These are phyloP conservation scores for Pluvianellus socialis DNA, from an alignment of 2,113 vertebrate genomes.

Conservation along the genomic window DNA sequence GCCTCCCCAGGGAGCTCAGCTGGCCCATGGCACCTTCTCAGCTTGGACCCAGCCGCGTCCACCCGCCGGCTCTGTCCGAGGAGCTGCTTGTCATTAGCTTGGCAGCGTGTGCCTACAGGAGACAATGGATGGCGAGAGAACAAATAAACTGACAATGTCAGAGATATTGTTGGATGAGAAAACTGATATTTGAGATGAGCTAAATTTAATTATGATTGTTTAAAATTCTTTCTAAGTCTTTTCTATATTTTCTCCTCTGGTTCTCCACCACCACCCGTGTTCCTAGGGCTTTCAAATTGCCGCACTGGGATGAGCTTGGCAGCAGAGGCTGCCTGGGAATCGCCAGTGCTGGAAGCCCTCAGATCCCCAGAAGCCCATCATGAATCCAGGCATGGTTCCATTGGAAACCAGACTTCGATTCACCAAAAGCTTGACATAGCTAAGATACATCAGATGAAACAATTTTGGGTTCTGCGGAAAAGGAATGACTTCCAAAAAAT, in stretches of 20 bases:
- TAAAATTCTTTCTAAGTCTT: not conserved
- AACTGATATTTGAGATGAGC: conserved; percentile 35
- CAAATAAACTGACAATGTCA: not conserved
- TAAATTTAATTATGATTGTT: not conserved
- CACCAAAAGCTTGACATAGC: not conserved
- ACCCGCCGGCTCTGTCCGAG: not conserved
- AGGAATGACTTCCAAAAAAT: not conserved
- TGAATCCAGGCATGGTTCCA: conserved; percentile 21
- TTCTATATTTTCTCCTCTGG: not conserved
- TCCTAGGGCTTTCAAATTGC: not conserved
- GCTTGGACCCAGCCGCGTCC: not conserved
- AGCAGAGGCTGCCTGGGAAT: not conserved
- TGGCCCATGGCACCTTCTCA: not conserved
- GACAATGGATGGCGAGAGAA: conserved; percentile 39
- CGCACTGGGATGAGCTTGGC: not conserved
- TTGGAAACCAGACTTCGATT: not conserved
- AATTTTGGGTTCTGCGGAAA: not conserved
- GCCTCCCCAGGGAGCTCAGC: not conserved
- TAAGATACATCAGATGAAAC: not conserved
- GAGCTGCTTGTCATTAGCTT: not conserved
- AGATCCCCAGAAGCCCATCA: not conserved
- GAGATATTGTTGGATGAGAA: not conserved
- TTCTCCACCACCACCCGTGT: not conserved
- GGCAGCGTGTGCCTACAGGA: not conserved
- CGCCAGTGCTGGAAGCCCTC: not conserved